These are phyloP conservation scores for Leptopilina clavipes DNA, from an alignment of 1,140 invertebrate species.

Conservation along the genomic window DNA sequence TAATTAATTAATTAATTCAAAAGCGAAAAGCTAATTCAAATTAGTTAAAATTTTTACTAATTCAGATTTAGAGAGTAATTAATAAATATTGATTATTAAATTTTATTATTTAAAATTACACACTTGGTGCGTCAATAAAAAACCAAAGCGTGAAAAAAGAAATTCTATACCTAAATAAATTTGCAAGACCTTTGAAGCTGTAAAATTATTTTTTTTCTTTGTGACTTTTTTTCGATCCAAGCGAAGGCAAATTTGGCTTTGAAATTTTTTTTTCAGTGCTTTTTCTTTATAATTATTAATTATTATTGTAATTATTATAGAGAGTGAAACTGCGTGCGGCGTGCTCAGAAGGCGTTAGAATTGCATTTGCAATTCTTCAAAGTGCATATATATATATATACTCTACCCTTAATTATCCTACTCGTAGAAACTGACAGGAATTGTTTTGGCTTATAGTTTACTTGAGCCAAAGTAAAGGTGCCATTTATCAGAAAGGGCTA, in stretches of 20 bases:
- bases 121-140: background rate
- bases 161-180: background rate
- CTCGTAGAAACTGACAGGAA: conserved; percentile 33
- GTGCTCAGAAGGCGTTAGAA: conserved; percentile 26
- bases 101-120: no score
- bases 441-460: conserved; percentile 16
- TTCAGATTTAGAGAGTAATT: no score
- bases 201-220: background rate
- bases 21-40: no score
- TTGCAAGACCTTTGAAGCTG: conserved; percentile 21
- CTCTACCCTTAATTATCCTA: conserved; percentile 35
- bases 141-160: background rate
- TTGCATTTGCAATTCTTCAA: conserved; percentile 32
- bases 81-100: no score
- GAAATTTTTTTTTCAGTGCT: background rate
- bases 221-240: conserved; percentile 4
- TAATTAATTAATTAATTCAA: no score
- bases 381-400: no score
- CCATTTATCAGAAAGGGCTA: conserved; percentile 31
- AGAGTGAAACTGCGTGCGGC: conserved; percentile 9
- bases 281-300: background rate
- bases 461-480: conserved; percentile 3
- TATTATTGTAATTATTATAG: background rate
- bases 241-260: background rate
- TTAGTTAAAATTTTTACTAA: no score